Evolutionary conservation across 2,888 invertebrate species (phyloP).

Genomic region (Agrotis exclamationis): DNA sequence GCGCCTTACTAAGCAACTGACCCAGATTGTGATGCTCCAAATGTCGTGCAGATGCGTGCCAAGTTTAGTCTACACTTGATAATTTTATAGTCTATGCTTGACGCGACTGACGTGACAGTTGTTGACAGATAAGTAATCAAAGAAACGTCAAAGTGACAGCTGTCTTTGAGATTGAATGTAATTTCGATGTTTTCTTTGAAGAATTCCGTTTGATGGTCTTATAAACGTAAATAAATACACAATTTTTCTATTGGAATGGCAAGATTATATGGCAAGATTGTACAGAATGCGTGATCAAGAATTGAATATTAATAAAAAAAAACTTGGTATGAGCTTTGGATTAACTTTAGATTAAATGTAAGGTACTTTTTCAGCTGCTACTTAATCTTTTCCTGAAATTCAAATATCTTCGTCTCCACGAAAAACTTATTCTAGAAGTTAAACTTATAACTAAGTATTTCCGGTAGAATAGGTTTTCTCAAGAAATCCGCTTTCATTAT

Average conservation of each 20-base stretch:
- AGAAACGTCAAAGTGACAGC: constrained; percentile 28
- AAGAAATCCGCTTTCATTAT: constrained; percentile 38
- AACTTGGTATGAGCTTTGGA: neutral
- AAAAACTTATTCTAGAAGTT: constrained; percentile 13
- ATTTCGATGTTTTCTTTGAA: neutral
- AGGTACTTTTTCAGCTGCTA: constrained; percentile 3
- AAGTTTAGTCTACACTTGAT: constrained; percentile 77
- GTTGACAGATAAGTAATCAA: constrained; percentile 26
- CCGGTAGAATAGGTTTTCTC: constrained; percentile 26
- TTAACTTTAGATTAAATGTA: constrained; percentile 1
- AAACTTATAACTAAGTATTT: constrained; percentile 12
- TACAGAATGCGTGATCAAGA: neutral
- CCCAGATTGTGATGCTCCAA: constrained; percentile 78
- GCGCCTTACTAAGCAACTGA: constrained; percentile 86
- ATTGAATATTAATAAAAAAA: neutral
- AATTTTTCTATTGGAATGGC: neutral
- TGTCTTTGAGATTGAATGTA: constrained; percentile 8
- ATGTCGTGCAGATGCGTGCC: constrained; percentile 82
- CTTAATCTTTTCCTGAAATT: constrained; percentile 28
- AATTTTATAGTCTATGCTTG: constrained; percentile 52
- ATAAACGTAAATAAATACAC: neutral
- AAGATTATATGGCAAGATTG: neutral
- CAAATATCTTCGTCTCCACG: constrained; percentile 15
- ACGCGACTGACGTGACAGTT: constrained; percentile 49
- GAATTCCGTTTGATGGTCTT: neutral